Evolutionary conservation across 2,797 vertebrate species (phyloP), one percentile per base, ranked within the genome.

Genomic region (Kryptolebias ocellatus): DNA sequence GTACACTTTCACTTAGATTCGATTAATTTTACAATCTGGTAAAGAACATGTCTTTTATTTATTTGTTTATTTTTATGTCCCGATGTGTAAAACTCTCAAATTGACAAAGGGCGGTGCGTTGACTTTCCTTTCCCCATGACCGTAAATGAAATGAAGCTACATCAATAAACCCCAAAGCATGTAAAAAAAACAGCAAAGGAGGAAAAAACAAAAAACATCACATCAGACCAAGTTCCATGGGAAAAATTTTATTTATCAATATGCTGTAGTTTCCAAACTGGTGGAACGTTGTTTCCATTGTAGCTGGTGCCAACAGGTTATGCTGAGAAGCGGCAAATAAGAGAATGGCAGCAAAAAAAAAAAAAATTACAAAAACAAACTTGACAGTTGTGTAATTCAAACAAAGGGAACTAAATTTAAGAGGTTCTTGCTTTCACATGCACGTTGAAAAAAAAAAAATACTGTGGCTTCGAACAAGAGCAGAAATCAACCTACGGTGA

Each of bases 171-270:
- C 74, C 72, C 46, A 9, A 69, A 54, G 60, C 9, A 55, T 15
- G 8, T 34, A 47, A 47, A 47, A 47, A 53, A 51, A 55, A 69
- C 70, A 57, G 14, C 44, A 42, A 5, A 10, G 37, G 39, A 42
- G 39, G 9, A 42, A 12, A 24, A 24, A 4, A 64, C 58, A 44
- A 79, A 75, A 77, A 34, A 82, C 59, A 61, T 61, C 55, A 76
- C 74, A 60, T 70, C 61, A 90, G 66, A 83, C 75, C 74, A 70
- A 77, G 60, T 89, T 94, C 93, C 92, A 94, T 93, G 92, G 93
- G 92, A 94, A 94, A 93, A 94, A 90, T 86, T 93, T 92, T 93
- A 93, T 94, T 94, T 89, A 90, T 93, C 91, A 93, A 93, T 94
- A 93, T 91, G 93, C 88, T 82, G 90, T 91, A 92, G 87, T 93